Conservation (phyloP, 2,888 invertebrate genomes). For the Drosophila tanythrix region DNA sequence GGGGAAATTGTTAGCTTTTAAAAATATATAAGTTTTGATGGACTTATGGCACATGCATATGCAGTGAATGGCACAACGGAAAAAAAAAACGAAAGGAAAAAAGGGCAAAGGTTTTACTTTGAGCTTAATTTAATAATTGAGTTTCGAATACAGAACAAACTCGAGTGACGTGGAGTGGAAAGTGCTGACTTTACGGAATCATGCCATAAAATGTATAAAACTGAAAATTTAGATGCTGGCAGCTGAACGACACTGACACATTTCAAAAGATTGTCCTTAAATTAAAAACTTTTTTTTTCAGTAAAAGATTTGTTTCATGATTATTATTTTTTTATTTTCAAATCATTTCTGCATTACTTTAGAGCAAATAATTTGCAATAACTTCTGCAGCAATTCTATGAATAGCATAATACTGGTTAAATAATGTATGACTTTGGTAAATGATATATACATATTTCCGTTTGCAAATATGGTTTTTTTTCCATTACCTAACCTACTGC, state of each 20-base stretch:
- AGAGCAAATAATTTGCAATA: neutral
- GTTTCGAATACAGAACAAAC: neutral
- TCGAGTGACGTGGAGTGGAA: neutral
- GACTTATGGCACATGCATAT: slow-evolving; percentile 19
- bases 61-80: slow-evolving; percentile 5
- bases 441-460: neutral
- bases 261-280: neutral
- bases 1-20: slow-evolving; percentile 44
- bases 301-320: neutral
- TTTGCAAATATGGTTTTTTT: neutral
- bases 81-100: neutral
- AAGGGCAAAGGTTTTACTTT: neutral
- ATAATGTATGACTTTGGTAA: neutral
- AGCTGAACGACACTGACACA: neutral
- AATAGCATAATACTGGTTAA: neutral
- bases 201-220: neutral
- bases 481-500: slow-evolving; percentile 1
- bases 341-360: too few species aligned
- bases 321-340: neutral
- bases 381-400: neutral
- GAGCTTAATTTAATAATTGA: slow-evolving; percentile 24
- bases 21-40: slow-evolving; percentile 33
- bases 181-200: neutral
- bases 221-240: neutral
- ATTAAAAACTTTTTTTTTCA: neutral